These are phyloP conservation scores for Thunnus albacares DNA, from an alignment of 2,797 vertebrate genomes.

Conservation along the genomic window DNA sequence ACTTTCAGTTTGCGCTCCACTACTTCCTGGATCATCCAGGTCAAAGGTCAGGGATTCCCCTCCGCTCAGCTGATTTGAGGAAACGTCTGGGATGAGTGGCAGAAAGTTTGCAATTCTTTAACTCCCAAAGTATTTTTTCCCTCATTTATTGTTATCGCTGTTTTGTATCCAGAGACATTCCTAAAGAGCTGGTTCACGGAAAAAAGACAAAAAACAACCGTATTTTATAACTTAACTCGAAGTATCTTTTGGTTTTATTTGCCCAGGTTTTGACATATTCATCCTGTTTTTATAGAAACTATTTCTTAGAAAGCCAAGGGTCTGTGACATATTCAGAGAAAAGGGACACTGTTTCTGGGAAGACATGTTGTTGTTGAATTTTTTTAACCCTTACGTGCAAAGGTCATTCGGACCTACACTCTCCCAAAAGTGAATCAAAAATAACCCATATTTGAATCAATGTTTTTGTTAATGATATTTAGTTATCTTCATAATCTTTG, in stretches of 20 bases:
- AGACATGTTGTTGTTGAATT: not conserved
- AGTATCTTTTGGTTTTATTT: not conserved
- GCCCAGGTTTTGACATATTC: not conserved
- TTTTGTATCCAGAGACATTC: not conserved
- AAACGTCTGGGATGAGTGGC: not conserved
- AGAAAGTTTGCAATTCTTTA: not conserved
- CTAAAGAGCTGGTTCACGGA: not conserved
- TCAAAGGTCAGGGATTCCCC: slow-evolving; percentile 34
- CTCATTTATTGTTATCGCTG: not conserved
- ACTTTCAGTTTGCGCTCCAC: not conserved
- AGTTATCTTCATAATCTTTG: no score
- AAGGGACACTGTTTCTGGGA: not conserved
- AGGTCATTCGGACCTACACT: not conserved
- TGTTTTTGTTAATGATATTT: no score
- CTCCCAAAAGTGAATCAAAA: not conserved
- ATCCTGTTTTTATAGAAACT: not conserved
- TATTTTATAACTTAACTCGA: not conserved
- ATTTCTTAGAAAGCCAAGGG: not conserved
- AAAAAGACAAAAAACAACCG: not conserved
- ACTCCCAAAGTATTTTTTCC: not conserved
- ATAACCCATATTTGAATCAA: no score
- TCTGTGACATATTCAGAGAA: not conserved
- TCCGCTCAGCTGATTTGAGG: slow-evolving; percentile 15
- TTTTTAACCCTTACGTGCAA: not conserved
- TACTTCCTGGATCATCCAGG: slow-evolving; percentile 20